Evolutionary conservation across 2,888 invertebrate genomes (phyloP), one percentile per base, ranked within the genome.

Genomic region (Allacma fusca): DNA sequence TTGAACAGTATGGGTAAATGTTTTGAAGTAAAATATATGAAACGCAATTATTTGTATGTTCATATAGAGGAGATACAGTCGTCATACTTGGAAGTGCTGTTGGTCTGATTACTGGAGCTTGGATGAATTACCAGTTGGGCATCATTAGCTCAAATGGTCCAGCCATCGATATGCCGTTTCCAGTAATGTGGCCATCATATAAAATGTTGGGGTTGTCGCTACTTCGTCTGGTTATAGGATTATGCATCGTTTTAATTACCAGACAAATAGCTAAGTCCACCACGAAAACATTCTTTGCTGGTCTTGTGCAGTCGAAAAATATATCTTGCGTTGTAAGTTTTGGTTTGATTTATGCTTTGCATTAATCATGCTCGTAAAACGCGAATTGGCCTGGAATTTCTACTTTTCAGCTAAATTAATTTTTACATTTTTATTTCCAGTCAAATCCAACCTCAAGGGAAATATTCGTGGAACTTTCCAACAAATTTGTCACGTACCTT

Each of bases 41-140:
- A n/a, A n/a, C 43, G 19, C 44, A 24, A 74, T 12, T n/a, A 29
- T 21, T 21, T 67, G 21, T 68, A 24, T 69, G 9, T 44, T 21
- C 28, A 69, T 65, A 40, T 87, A 94, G 96, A 85, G 95, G 95
- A 28, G 96, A 97, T 87, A 96, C 96, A 0, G 91, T 94, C 0
- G 92, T 94, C 90, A 92, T 96, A 82, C 89, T 96, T 81, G 94
- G 93, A 75, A 93, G 94, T 5, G 92, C 92, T 82, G 90, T 91
- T 0, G 96, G 96, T 71, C 89, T 95, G 80, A 90, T 92, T 69
- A 87, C 91, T 1, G 96, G 95, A 24, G 91, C 94, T 5, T 96
- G 95, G 96, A 87, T 93, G 59, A 94, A 94, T 88, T 95, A 91
- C 86, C 93, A 92, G 86, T 89, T 92, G 19, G 94, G 94, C n/a